Percentiles rank a stretch among this genome's conserved stretches.
These are phyloP conservation scores for Cepaea nemoralis DNA, from an alignment of 1,140 invertebrate genomes.

Conservation along the genomic window DNA sequence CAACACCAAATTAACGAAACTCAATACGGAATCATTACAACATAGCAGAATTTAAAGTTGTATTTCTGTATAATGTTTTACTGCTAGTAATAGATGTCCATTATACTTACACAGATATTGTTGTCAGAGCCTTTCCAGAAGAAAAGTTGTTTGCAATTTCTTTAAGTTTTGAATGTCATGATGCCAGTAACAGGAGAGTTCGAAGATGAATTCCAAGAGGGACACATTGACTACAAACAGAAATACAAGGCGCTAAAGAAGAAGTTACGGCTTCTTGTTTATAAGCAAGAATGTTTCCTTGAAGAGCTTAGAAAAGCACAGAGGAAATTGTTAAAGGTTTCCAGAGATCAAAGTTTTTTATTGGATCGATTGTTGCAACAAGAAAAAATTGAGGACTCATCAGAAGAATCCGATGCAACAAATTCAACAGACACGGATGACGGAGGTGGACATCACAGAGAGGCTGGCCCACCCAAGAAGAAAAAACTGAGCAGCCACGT, in stretches of 20 bases:
- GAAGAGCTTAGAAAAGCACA: constrained; percentile 89
- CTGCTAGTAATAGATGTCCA: too few relatives aligned
- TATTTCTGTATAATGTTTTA: too few relatives aligned
- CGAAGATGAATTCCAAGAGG: constrained; percentile 48
- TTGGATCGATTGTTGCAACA: constrained; percentile 88
- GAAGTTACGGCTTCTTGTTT: constrained; percentile 90
- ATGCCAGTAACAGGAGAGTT: constrained; percentile 32
- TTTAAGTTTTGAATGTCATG: constrained; percentile 1
- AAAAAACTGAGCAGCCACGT: neutral
- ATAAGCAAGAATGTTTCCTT: constrained; percentile 95
- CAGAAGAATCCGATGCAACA: constrained; percentile 88
- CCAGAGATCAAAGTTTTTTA: constrained; percentile 85
- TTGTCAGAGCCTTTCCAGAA: too few relatives aligned
- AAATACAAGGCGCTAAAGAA: constrained; percentile 89
- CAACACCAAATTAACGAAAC: too few relatives aligned
- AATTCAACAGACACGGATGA: constrained; percentile 89
- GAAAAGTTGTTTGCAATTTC: too few relatives aligned
- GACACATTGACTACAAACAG: constrained; percentile 71
- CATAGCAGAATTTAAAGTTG: too few relatives aligned
- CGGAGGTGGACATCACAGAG: constrained; percentile 64
- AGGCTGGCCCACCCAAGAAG: constrained; percentile 58
- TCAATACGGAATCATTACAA: too few relatives aligned
- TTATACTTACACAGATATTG: too few relatives aligned
- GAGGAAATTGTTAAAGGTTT: constrained; percentile 86
- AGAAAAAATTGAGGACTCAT: constrained; percentile 88